Evolutionary conservation across 1,140 invertebrate genomes (phyloP), one percentile per base, ranked within the genome.

Genomic region (Bicyclus anynana): DNA sequence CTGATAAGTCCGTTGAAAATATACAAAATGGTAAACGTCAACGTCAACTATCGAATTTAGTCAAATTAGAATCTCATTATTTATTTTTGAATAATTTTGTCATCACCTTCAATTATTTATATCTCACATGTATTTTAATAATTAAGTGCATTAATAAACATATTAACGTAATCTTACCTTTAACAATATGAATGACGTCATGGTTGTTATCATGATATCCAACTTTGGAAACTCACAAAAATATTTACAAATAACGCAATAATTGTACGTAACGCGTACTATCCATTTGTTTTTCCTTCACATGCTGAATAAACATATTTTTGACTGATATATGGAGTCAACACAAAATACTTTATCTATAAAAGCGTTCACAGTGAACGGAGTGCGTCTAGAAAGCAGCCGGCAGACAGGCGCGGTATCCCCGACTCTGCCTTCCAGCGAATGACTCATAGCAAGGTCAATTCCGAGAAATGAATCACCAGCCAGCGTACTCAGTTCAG

Each of bases 361-460:
- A 60, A 73, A 76, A 73, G 64, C 66, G 59, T 65, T 77, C 62
- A 61, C 69, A 69, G 74, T 69, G 72, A 80, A 67, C 76, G 78
- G 78, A 80, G 72, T 82, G 78, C 72, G 74, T 74, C 72, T 79
- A 78, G 72, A 74, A 72, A 79, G 74, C 83, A 79, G 70, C 81
- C 83, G 82, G 80, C 83, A 82, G 81, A 85, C 83, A 85, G 75
- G 84, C 84, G 85, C 87, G 85, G 84, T 86, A 89, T 89, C 84
- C 85, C 87, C 87, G 77, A 87, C 85, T 87, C 83, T 85, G 84
- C 83, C 82, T 84, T 84, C 78, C 80, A 83, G 66, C 84, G 84
- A 87, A 85, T 89, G 85, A 89, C 87, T 89, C 87, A 89, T 88
- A 84, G 86, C 87, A 89, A 89, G 87, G 87, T 89, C 87, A 89